A percentile compares a stretch with the other conserved stretches of the same genome.
Conservation (phyloP, 2,113 vertebrate species). For the Ranitomeya variabilis region DNA sequence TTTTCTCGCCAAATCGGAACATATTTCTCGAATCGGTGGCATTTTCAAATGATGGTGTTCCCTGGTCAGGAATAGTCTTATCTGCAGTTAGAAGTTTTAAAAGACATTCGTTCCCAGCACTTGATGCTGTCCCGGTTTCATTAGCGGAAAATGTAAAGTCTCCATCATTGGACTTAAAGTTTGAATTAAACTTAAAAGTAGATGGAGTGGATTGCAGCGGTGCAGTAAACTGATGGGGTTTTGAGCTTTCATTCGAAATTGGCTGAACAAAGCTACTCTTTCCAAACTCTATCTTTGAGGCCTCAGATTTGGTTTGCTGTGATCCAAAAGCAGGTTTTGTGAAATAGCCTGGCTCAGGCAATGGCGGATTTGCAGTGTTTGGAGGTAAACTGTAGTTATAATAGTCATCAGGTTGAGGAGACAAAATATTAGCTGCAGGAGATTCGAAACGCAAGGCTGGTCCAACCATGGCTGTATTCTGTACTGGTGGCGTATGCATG, state of each 20-base stretch:
- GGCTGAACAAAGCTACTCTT: slow-evolving; percentile 83
- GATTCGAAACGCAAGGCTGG: slow-evolving; percentile 88
- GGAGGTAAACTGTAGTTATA: slow-evolving; percentile 84
- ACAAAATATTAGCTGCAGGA: slow-evolving; percentile 83
- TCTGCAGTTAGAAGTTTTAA: slow-evolving; percentile 89
- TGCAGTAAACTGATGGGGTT: slow-evolving; percentile 70
- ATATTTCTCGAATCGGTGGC: slow-evolving; percentile 65
- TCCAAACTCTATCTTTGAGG: slow-evolving; percentile 82
- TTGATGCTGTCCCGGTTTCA: slow-evolving; percentile 65
- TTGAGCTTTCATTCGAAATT: slow-evolving; percentile 76
- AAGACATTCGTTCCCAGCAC: slow-evolving; percentile 81
- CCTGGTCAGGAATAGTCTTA: slow-evolving; percentile 79
- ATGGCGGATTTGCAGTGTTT: slow-evolving; percentile 83
- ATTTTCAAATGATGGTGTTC: slow-evolving; percentile 70
- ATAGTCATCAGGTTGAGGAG: slow-evolving; percentile 90
- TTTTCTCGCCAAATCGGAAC: slow-evolving; percentile 84
- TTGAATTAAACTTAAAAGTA: slow-evolving; percentile 95
- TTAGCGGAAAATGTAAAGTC: slow-evolving; percentile 91
- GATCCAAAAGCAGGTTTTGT: slow-evolving; percentile 82
- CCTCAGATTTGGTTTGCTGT: slow-evolving; percentile 76
- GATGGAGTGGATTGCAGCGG: slow-evolving; percentile 75
- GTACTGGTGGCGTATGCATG: slow-evolving; percentile 89
- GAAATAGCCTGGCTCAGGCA: slow-evolving; percentile 96
- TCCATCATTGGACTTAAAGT: slow-evolving; percentile 95
- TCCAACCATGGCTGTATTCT: slow-evolving; percentile 80